Evolutionary conservation across 2,888 invertebrate species (phyloP).

Genomic region (Panorpa germanica): DNA sequence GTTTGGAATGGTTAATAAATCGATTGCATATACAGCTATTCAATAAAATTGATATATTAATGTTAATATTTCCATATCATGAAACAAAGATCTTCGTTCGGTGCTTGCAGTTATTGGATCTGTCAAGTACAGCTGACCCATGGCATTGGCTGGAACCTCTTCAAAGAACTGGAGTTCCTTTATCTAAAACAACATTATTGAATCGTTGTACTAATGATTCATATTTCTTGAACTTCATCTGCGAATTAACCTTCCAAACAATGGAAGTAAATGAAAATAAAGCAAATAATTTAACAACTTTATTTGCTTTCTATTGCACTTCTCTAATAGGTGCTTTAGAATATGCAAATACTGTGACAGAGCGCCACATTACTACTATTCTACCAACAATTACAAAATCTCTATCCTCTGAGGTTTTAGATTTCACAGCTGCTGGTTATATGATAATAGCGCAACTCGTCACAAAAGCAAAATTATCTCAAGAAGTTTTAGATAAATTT

Average conservation of each 20-base stretch:
- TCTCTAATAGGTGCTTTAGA: conserved; percentile 53
- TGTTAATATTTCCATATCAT: conserved; percentile 78
- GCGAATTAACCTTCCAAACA: conserved; percentile 32
- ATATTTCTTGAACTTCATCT: conserved; percentile 41
- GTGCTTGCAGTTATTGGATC: conserved; percentile 54
- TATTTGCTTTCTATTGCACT: conserved; percentile 66
- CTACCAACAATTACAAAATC: conserved; percentile 54
- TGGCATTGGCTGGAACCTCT: conserved; percentile 63
- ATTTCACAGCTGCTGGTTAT: conserved; percentile 55
- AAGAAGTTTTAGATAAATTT: conserved; percentile 34
- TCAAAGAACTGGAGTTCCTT: conserved; percentile 53
- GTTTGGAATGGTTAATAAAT: conserved; percentile 88
- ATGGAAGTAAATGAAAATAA: conserved; percentile 37
- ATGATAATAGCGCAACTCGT: conserved; percentile 54
- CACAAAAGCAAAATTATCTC: conserved; percentile 37
- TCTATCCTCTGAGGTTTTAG: conserved; percentile 41
- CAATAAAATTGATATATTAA: conserved; percentile 64
- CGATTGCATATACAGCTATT: conserved; percentile 78
- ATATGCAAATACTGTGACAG: conserved; percentile 30
- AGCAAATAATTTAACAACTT: conserved; percentile 40
- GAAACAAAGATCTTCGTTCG: conserved; percentile 77
- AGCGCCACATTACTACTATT: conserved; percentile 45
- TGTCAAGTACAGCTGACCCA: conserved; percentile 35
- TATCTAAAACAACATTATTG: conserved; percentile 51
- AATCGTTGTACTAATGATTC: conserved; percentile 48